These are phyloP conservation scores for Sympetrum striolatum DNA, from an alignment of 2,888 invertebrate species.

Conservation along the genomic window DNA sequence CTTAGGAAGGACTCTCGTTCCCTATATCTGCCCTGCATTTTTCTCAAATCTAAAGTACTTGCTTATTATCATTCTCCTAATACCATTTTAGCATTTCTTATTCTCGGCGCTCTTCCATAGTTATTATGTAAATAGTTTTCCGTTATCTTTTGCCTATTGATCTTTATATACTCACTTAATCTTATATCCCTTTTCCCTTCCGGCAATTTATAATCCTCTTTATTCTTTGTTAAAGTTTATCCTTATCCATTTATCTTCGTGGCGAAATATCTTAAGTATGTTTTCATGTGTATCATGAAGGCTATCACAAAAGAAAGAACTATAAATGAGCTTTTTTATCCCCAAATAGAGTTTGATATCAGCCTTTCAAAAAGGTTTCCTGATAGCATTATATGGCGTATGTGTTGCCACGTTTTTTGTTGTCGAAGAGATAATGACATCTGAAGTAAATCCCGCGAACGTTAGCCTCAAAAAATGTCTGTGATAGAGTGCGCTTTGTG, in stretches of 20 bases:
- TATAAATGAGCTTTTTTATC: neutral
- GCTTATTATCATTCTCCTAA: no score
- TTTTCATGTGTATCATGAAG: neutral
- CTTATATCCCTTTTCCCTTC: neutral
- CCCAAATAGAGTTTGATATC: neutral
- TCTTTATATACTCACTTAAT: neutral
- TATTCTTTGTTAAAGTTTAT: neutral
- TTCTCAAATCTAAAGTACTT: no score
- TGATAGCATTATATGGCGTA: neutral
- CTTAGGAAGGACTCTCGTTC: no score
- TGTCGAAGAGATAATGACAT: neutral
- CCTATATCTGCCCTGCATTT: no score
- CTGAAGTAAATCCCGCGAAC: neutral
- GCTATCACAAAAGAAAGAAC: neutral
- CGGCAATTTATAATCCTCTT: neutral
- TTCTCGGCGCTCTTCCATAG: no score
- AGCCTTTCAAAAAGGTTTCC: neutral
- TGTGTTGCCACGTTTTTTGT: neutral
- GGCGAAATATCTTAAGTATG: neutral
- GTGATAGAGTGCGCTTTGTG: neutral
- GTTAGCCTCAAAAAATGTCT: neutral
- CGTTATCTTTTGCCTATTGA: neutral
- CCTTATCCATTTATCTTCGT: neutral
- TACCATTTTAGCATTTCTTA: no score
- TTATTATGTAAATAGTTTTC: neutral